A percentile compares a stretch with the other conserved stretches of the same genome.
Evolutionary conservation across 2,113 vertebrate species (phyloP).

Genomic region (Tor tambroides): DNA sequence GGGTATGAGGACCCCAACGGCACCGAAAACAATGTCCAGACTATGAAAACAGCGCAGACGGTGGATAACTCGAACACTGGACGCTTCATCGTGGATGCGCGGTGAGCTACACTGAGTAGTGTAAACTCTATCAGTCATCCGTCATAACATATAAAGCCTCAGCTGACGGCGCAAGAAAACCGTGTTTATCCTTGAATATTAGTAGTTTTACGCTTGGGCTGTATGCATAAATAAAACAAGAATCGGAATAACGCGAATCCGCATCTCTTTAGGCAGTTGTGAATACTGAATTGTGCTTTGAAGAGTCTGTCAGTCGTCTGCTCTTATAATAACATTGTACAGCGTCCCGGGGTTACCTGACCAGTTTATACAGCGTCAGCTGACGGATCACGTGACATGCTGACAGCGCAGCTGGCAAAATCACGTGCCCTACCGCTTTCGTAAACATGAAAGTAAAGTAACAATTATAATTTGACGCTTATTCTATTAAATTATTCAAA

Average conservation of each 20-base stretch:
- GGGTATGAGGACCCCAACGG: slow-evolving; percentile 52
- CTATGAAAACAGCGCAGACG: neutral
- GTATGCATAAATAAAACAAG: slow-evolving; percentile 6
- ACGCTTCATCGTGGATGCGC: slow-evolving; percentile 18
- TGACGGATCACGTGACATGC: slow-evolving; percentile 69
- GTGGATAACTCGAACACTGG: neutral
- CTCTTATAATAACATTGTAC: too few relatives aligned
- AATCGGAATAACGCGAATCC: neutral
- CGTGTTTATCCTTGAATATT: neutral
- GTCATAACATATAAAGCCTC: neutral
- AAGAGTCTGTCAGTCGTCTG: neutral
- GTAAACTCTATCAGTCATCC: neutral
- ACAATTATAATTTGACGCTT: neutral
- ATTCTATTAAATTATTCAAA: neutral
- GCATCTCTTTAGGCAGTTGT: neutral
- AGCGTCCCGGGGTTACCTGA: neutral
- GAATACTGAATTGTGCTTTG: neutral
- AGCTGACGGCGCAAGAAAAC: neutral
- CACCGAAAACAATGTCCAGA: slow-evolving; percentile 35
- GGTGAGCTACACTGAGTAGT: neutral
- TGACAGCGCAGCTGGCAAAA: neutral
- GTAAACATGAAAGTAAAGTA: neutral
- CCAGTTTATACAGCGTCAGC: slow-evolving; percentile 59
- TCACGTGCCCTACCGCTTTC: neutral
- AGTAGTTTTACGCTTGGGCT: neutral